These are phyloP conservation scores for Leguminivora glycinivorella DNA, from an alignment of 1,140 invertebrate genomes.

Conservation along the genomic window DNA sequence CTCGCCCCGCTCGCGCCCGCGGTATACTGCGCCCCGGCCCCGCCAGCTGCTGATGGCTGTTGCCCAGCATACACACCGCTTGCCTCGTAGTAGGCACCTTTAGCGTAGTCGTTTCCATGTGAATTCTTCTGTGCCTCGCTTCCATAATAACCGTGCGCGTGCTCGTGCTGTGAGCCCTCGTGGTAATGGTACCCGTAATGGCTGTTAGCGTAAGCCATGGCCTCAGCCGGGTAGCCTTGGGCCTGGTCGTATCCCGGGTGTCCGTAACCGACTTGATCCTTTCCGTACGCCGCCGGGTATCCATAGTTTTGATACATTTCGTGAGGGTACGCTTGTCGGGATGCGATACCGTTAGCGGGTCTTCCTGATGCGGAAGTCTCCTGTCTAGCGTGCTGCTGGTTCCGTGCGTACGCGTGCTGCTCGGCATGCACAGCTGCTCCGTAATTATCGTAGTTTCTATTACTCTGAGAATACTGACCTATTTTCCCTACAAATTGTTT, in stretches of 20 bases:
- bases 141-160: conserved; percentile 67
- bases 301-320: conserved; percentile 80
- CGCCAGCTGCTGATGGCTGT: conserved; percentile 53
- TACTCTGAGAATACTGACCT: conserved; percentile 70
- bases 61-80: conserved; percentile 57
- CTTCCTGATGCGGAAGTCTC: conserved; percentile 59
- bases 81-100: conserved; percentile 71
- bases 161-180: conserved; percentile 66
- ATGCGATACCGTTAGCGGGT: conserved; percentile 55
- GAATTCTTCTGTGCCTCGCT: conserved; percentile 65
- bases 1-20: conserved; percentile 55
- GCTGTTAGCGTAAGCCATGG: conserved; percentile 73
- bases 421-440: conserved; percentile 55
- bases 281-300: conserved; percentile 65
- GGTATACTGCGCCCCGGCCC: conserved; percentile 50
- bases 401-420: conserved; percentile 60
- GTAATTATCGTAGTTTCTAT: conserved; percentile 65
- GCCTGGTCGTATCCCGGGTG: conserved; percentile 71
- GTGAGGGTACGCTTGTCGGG: conserved; percentile 68
- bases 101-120: conserved; percentile 66
- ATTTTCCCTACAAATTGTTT: conserved; percentile 75
- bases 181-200: conserved; percentile 77
- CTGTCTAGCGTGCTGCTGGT: conserved; percentile 57
- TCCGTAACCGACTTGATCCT: conserved; percentile 72
- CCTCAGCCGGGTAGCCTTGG: conserved; percentile 68